Base-by-base conservation (phyloP, 2,113 vertebrate species). In the Halichoeres trimaculatus region DNA sequence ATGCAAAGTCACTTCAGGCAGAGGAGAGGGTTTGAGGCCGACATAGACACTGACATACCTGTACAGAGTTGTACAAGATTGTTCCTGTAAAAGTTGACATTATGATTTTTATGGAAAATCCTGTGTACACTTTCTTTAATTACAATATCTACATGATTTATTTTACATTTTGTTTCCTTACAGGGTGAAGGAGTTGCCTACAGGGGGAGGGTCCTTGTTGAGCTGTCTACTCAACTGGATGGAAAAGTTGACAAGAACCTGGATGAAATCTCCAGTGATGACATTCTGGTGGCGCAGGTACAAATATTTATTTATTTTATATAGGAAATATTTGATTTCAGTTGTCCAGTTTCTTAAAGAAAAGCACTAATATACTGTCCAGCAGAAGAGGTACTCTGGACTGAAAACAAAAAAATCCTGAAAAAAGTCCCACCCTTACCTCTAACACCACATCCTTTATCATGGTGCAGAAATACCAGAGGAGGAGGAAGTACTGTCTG, bases 101-200 rank as follows among this genome's bases (percentile, higher is more conserved):
- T n/a, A n/a, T n/a, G n/a, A n/a, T n/a, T n/a, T n/a, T n/a, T n/a
- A n/a, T n/a, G n/a, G n/a, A n/a, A n/a, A n/a, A n/a, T n/a, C n/a
- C n/a, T n/a, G n/a, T n/a, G n/a, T n/a, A n/a, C n/a, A n/a, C n/a
- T n/a, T n/a, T n/a, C n/a, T n/a, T n/a, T n/a, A 12, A 48, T 61
- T n/a, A 48, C 0, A 20, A 14, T 64, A 8, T 52, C 1, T 51
- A 40, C 20, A 24, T 75, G 20, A 40, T 3, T 0, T 47, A 41
- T 64, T 30, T 64, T 65, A 19, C 2, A 84, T 30, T 74, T 55
- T 90, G 1, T 12, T 74, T 2, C 62, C 5, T 68, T 54, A 24
- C 61, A 99, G 98, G 97, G 95, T 47, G 97, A 99, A 94, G 98
- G 97, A 14, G 96, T 96, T 23, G 95, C 98, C 40, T 99, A 99